Evolutionary conservation across 2,797 vertebrate species (phyloP).

Genomic region (Pipistrellus pipistrellus): DNA sequence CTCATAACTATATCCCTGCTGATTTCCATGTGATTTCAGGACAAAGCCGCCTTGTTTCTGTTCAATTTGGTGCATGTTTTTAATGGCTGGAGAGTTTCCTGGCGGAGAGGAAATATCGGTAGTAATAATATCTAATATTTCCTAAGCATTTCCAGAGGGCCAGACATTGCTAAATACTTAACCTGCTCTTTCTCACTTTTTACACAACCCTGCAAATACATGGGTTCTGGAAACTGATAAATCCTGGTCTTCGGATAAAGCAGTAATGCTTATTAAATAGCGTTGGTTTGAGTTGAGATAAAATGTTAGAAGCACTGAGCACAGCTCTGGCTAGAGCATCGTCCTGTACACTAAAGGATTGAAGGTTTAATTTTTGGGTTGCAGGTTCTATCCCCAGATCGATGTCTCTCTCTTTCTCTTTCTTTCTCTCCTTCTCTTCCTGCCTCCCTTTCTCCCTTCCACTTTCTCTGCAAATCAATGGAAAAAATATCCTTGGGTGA

Average conservation of each 20-base stretch:
- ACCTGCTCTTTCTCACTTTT: not conserved
- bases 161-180: not conserved
- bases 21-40: not conserved
- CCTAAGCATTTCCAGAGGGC: not conserved
- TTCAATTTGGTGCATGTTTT: not conserved
- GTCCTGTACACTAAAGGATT: not conserved
- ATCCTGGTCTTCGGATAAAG: not conserved
- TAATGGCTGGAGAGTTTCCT: slow-evolving; percentile 27
- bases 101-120: not conserved
- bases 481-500: not conserved
- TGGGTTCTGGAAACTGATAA: not conserved
- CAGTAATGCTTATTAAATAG: not conserved
- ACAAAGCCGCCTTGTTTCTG: slow-evolving; percentile 60
- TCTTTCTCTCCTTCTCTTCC: not conserved
- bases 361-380: not conserved
- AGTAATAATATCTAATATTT: slow-evolving; percentile 15
- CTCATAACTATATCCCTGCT: not conserved
- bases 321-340: not conserved
- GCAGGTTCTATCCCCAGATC: not conserved
- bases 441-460: not conserved
- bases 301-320: not conserved
- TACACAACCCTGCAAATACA: not conserved
- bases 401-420: not conserved
- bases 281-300: not conserved
- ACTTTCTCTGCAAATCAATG: not conserved